A percentile compares a stretch with the other conserved stretches of the same genome.
These are phyloP conservation scores for Dendrophyllia cribrosa DNA, from an alignment of 64 coral and sea anemone genomes.

Conservation along the genomic window DNA sequence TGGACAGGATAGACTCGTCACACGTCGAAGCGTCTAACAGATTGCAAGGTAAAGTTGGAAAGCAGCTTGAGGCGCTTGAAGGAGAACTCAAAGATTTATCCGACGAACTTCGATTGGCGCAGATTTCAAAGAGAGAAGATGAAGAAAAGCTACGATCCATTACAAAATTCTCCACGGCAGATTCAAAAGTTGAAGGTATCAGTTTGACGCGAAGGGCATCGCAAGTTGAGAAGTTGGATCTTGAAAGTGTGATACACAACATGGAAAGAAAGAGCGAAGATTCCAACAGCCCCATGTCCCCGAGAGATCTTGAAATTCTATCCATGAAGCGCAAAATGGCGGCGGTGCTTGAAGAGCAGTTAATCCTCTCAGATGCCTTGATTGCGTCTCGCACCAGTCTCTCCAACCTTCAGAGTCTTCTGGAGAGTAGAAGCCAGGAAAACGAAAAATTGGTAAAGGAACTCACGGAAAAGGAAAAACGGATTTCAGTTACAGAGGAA, in stretches of 20 bases:
- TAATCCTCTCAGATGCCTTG: constrained; percentile 52
- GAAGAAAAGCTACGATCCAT: constrained; percentile 19
- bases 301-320: constrained; percentile 43
- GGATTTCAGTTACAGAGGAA: constrained; percentile 29
- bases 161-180: constrained; percentile 28
- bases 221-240: constrained; percentile 34
- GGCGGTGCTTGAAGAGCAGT: constrained; percentile 46
- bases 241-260: constrained; percentile 40
- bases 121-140: constrained; percentile 49
- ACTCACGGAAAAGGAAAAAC: constrained; percentile 31
- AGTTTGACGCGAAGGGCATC: constrained; percentile 35
- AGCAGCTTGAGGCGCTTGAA: not conserved
- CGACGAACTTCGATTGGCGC: constrained; percentile 14
- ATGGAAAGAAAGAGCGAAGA: constrained; percentile 43
- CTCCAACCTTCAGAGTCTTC: constrained; percentile 4
- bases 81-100: constrained; percentile 44
- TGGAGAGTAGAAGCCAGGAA: constrained; percentile 38
- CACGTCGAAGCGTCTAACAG: not conserved
- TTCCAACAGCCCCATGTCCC: not conserved
- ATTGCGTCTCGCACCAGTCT: constrained; percentile 50
- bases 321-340: constrained; percentile 64
- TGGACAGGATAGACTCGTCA: constrained; percentile 33
- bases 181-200: not conserved
- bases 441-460: constrained; percentile 44
- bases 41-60: constrained; percentile 26